Percentiles rank a stretch among this genome's conserved stretches.
These are phyloP conservation scores for Aythya baeri DNA, from an alignment of 2,113 vertebrate species.

Conservation along the genomic window DNA sequence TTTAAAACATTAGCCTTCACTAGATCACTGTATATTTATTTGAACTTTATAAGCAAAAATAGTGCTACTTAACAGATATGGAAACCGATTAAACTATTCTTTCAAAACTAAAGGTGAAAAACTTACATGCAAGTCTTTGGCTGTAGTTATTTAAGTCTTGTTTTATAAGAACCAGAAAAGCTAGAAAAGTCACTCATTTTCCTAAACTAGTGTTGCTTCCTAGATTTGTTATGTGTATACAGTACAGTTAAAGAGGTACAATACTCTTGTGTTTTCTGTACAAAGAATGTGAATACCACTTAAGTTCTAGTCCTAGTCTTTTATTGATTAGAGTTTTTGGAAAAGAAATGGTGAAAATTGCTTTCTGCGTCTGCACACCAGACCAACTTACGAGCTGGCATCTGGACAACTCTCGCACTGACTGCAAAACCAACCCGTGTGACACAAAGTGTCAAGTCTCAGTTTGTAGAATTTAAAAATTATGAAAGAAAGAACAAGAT, in stretches of 20 bases:
- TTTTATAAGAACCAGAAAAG: not conserved
- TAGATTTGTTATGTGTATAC: not conserved
- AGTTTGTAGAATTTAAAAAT: not conserved
- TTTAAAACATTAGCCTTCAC: not conserved
- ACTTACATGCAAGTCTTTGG: too few relatives aligned
- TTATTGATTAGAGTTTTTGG: not conserved
- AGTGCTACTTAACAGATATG: not conserved
- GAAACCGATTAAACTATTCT: not conserved
- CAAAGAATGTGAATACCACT: not conserved
- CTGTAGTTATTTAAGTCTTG: not conserved
- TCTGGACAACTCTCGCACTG: not conserved
- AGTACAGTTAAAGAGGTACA: not conserved
- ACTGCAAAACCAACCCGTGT: not conserved
- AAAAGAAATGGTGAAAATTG: not conserved
- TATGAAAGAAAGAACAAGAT: not conserved
- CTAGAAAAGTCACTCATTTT: not conserved
- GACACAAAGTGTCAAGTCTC: rapidly evolving
- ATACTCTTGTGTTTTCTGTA: not conserved
- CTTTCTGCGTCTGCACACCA: not conserved
- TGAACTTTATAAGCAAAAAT: not conserved
- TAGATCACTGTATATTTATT: not conserved
- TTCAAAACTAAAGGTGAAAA: not conserved
- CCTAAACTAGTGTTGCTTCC: not conserved
- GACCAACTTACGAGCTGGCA: not conserved
- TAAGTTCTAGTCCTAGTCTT: not conserved